phyloP scores from a whole-genome alignment of 2,888 invertebrate species.

The Tachina fera region DNA sequence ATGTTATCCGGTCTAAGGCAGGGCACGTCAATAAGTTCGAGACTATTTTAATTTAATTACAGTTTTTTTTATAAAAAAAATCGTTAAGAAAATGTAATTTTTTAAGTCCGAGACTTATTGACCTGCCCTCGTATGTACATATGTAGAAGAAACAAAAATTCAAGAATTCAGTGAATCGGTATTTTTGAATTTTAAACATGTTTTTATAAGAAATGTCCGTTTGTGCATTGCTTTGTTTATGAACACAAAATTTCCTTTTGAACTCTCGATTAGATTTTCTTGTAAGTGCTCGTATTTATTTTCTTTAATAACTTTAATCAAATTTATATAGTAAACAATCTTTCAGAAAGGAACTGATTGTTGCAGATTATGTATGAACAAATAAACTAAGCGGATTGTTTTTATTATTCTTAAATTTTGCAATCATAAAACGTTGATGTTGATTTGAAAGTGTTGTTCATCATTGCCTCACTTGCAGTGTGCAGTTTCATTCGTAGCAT shows the following conservation, averaged over 20 bases:
- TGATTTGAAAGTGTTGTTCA: constrained; percentile 5
- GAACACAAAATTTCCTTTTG: constrained; percentile 3
- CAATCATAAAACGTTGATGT: neutral
- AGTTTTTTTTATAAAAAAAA: no score
- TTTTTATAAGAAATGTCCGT: no score
- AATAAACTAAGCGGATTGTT: neutral
- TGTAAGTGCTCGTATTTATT: constrained; percentile 18
- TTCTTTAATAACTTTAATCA: constrained; percentile 12
- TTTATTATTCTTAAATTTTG: neutral
- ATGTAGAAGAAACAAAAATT: no score
- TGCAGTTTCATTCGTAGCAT: neutral
- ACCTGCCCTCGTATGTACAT: no score
- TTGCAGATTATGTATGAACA: neutral
- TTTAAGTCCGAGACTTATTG: no score
- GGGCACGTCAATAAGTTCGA: no score
- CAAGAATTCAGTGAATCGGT: no score
- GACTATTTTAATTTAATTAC: no score
- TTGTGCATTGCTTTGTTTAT: constrained; percentile 30
- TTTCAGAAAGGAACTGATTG: neutral
- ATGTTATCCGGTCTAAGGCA: no score
- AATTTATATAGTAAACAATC: neutral
- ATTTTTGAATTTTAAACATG: no score
- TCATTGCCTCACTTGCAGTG: neutral
- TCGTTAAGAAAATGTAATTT: no score
- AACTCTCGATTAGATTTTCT: constrained; percentile 40